These are phyloP conservation scores for Parazoanthus darwini DNA, from an alignment of 92 coral and sea anemone genomes.

Conservation along the genomic window DNA sequence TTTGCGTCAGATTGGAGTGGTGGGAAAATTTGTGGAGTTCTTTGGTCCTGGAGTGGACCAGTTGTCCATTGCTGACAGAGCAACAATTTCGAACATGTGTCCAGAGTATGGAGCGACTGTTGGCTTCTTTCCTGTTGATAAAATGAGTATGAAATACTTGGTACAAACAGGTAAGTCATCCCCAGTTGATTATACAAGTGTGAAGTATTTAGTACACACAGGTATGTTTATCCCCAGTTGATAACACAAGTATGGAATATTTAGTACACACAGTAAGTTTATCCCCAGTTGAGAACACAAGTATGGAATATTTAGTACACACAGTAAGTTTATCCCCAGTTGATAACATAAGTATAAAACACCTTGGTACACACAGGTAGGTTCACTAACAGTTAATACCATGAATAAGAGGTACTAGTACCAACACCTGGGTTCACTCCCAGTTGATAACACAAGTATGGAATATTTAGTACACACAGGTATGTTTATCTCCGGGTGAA, in stretches of 20 bases:
- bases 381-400: conserved; percentile 46
- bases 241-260: neutral
- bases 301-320: conserved; percentile 75
- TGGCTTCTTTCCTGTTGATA: conserved; percentile 96
- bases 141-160: conserved; percentile 81
- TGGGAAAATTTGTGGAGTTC: conserved; percentile 98
- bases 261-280: conserved; percentile 74
- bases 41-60: conserved; percentile 97
- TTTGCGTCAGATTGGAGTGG: conserved; percentile 92
- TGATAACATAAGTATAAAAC: neutral
- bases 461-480: conserved; percentile 69
- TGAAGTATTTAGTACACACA: conserved; percentile 77
- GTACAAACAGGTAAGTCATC: conserved; percentile 77
- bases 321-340: conserved; percentile 55
- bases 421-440: no score
- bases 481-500: conserved; percentile 46
- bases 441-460: neutral
- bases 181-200: neutral
- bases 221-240: conserved; percentile 38
- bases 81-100: conserved; percentile 99
- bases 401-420: conserved; percentile 53
- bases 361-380: conserved; percentile 81
- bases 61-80: conserved; percentile 95
- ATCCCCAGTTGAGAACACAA: conserved; percentile 55
- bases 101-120: conserved; percentile 99